Evolutionary conservation across 2,113 vertebrate species (phyloP).

Genomic region (Heloderma charlesbogerti): DNA sequence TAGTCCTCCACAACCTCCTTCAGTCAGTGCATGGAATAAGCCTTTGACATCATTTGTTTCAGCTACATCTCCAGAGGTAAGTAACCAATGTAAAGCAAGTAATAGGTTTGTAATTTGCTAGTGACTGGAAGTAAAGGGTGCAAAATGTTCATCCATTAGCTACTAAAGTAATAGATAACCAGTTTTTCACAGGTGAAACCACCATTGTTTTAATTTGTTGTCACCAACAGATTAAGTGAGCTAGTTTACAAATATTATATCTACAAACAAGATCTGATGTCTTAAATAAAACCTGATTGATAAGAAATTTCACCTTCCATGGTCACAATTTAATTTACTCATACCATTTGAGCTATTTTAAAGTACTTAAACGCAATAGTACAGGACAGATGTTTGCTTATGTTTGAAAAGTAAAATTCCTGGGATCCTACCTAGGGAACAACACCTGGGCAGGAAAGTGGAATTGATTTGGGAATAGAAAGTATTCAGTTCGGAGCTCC

Average conservation of each 20-base stretch:
- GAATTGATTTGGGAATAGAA: slow-evolving; percentile 91
- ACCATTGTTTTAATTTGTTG: neutral
- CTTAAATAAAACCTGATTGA: neutral
- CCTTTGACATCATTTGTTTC: slow-evolving; percentile 95
- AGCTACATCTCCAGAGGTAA: slow-evolving; percentile 87
- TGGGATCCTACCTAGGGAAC: slow-evolving; percentile 79
- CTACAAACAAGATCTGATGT: neutral
- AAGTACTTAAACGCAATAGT: neutral
- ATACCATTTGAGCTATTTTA: neutral
- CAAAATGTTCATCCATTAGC: neutral
- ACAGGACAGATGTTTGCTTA: neutral
- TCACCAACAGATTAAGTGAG: too few species aligned
- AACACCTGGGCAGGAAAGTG: slow-evolving; percentile 84
- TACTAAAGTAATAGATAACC: too few species aligned
- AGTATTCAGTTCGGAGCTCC: slow-evolving; percentile 97
- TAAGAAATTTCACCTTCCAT: neutral
- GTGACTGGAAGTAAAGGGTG: neutral
- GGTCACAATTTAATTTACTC: neutral
- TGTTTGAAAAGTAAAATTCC: neutral
- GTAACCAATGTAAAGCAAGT: slow-evolving; percentile 11
- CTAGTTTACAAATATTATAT: neutral
- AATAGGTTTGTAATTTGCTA: neutral
- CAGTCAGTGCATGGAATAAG: slow-evolving; percentile 99
- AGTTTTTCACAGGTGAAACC: neutral
- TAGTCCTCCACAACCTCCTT: slow-evolving; percentile 94